Evolutionary conservation across 2,113 vertebrate species (phyloP), one percentile per base, ranked within the genome.

Genomic region (Rhagologus leucostigma): DNA sequence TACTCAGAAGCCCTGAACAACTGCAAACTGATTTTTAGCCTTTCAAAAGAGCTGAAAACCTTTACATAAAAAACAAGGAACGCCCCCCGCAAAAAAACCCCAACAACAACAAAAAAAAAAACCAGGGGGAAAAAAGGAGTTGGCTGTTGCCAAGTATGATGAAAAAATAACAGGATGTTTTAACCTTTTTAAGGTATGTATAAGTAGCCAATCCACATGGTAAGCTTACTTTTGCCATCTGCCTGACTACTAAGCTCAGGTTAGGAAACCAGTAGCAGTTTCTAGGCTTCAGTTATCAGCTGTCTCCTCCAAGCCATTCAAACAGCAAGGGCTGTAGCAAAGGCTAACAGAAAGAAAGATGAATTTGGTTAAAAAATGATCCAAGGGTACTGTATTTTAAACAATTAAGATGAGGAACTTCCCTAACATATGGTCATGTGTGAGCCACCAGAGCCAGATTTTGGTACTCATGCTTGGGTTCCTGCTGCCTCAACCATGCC

Each of bases 351-450:
- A 83, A 82, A 39, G 7, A 60, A 87, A 62, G 11, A 67, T 10
- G 0, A 41, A 57, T 37, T 71, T 62, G 6, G 13, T 57, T 73
- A 8, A 59, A 59, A 84, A 63, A 52, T 18, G 1, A 47, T n/a
- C 62, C 26, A 82, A 56, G 16, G 9, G 6, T 16, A 65, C 9
- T 39, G 10, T 30, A 39, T 50, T 64, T 67, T 75, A 53, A 69
- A 68, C 21, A 69, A 26, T 14, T 67, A 27, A n/a, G 39, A 46
- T 13, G 8, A 67, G 27, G 20, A 86, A 29, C 23, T 71, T 63
- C 24, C 57, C 59, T 44, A 47, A n/a, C 0, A 0, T 7, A 5
- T 32, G 19, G 11, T 77, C n/a, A 10, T 6, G 8, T 30, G 37
- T 55, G 11, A 87, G 21, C 27, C 2, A 3, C 69, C 6, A 71